Evolutionary conservation across 2,888 invertebrate genomes (phyloP).

Genomic region (Ypsolopha sequella): DNA sequence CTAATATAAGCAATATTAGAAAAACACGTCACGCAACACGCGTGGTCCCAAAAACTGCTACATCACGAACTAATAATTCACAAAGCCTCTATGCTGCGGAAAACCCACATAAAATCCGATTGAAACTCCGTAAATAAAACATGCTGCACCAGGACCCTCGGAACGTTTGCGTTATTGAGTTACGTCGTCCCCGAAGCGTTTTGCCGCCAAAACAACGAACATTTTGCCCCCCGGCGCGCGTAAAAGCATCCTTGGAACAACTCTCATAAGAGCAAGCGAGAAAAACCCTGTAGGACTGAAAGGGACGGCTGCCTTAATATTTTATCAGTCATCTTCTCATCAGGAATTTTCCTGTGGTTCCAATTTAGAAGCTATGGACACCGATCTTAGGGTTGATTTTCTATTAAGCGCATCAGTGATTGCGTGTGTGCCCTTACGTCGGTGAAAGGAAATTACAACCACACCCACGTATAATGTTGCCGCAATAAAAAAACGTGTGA

Average conservation of each 20-base stretch:
- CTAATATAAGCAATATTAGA: not conserved
- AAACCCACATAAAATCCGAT: constrained; percentile 57
- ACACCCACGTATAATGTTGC: constrained; percentile 71
- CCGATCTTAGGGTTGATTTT: constrained; percentile 21
- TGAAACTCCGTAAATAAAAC: constrained; percentile 69
- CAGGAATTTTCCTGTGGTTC: constrained; percentile 22
- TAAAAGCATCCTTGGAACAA: constrained; percentile 61
- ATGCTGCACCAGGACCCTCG: constrained; percentile 57
- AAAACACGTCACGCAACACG: constrained; percentile 16
- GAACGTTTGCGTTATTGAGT: constrained; percentile 64
- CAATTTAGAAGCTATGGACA: constrained; percentile 17
- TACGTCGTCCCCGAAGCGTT: constrained; percentile 66
- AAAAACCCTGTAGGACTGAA: constrained; percentile 39
- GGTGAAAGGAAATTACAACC: constrained; percentile 72
- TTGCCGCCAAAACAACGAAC: constrained; percentile 71
- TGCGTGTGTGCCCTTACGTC: constrained; percentile 71
- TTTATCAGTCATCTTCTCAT: constrained; percentile 65
- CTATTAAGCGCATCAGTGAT: constrained; percentile 22
- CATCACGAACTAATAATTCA: constrained; percentile 16
- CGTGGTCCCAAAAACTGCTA: constrained; percentile 18
- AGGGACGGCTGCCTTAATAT: constrained; percentile 63
- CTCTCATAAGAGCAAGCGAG: constrained; percentile 39
- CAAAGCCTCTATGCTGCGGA: constrained; percentile 18
- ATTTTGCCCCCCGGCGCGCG: constrained; percentile 68
- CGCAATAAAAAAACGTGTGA: constrained; percentile 70